Base-by-base conservation (phyloP, 2,113 vertebrate genomes). In the Apodemus sylvaticus region DNA sequence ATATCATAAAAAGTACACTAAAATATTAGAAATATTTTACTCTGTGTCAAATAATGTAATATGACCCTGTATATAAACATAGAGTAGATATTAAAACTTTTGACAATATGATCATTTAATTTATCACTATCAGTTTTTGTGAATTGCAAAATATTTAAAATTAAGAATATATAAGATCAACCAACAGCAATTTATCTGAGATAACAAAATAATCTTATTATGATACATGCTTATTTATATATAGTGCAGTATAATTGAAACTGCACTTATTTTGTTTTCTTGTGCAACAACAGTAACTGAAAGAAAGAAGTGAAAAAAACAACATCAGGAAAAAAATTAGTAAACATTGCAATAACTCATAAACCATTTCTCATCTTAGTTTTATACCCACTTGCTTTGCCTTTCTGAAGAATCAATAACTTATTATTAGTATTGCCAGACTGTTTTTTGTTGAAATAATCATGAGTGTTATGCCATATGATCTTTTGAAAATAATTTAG, bases 351-450 rank as follows among this genome's bases (percentile, higher is more conserved):
- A 79, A 74, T 51, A 39, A 94, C 89, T 42, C 60, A 45, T 31
- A 91, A 60, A 29, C 51, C 48, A 86, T 96, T 97, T 95, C 91
- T 96, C 85, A 87, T 71, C 22, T 70, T 97, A 34, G n/a, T 91
- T 78, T 94, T 42, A 97, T 89, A 92, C 42, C 91, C 0, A 2
- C 83, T 97, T 93, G 94, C 48, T 87, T 97, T 96, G 88, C 86
- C 55, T 96, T 97, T 90, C 66, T 94, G 81, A 97, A 97, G 68
- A 97, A 86, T 51, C 76, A 94, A 62, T 90, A 97, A 92, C 93
- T 92, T 97, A 98, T 96, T 90, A 97, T 87, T 11, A 79, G 73
- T 90, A 95, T 68, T 77, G 13, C 93, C 97, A 86, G 8, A 6
- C 53, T 96, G 58, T 2, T 29, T 34, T 93, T 96, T 95, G 77